Percentiles rank a stretch among this genome's conserved stretches.
These are phyloP conservation scores for Blastobasis lacticolella DNA, from an alignment of 2,888 invertebrate genomes.

Conservation along the genomic window DNA sequence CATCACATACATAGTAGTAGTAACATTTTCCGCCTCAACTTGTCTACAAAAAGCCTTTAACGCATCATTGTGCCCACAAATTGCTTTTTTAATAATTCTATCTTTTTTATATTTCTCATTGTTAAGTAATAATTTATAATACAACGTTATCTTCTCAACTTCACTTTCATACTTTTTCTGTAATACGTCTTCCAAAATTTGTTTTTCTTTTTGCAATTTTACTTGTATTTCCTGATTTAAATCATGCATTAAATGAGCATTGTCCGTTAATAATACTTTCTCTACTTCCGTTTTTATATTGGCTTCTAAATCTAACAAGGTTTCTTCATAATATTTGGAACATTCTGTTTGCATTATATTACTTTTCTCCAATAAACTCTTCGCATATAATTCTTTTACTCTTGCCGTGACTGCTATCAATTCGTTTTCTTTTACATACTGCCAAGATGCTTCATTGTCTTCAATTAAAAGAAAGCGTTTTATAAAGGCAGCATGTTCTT, in stretches of 20 bases:
- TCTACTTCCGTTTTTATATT: constrained; percentile 42
- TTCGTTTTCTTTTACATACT: constrained; percentile 41
- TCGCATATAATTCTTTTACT: constrained; percentile 35
- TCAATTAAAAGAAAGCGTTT: constrained; percentile 33
- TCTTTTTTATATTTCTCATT: constrained; percentile 41
- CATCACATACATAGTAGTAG: constrained; percentile 60
- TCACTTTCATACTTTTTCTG: constrained; percentile 36
- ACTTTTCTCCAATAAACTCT: constrained; percentile 44
- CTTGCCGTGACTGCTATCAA: constrained; percentile 31
- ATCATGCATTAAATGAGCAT: constrained; percentile 40
- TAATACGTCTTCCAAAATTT: constrained; percentile 30
- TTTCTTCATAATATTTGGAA: constrained; percentile 42
- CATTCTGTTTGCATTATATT: constrained; percentile 45
- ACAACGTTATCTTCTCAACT: constrained; percentile 42
- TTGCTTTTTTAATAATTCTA: constrained; percentile 35
- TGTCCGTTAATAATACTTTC: constrained; percentile 29
- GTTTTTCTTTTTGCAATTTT: constrained; percentile 40
- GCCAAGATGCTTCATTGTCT: constrained; percentile 55
- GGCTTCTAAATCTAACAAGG: constrained; percentile 49
- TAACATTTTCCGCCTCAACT: constrained; percentile 46
- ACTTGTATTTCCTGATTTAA: constrained; percentile 44
- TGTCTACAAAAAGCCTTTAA: constrained; percentile 45
- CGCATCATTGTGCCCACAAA: constrained; percentile 49
- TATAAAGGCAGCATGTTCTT: constrained; percentile 23
- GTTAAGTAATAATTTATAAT: constrained; percentile 47